Conservation (phyloP, 1,140 invertebrate genomes). For the Rhizoglyphus robini region DNA sequence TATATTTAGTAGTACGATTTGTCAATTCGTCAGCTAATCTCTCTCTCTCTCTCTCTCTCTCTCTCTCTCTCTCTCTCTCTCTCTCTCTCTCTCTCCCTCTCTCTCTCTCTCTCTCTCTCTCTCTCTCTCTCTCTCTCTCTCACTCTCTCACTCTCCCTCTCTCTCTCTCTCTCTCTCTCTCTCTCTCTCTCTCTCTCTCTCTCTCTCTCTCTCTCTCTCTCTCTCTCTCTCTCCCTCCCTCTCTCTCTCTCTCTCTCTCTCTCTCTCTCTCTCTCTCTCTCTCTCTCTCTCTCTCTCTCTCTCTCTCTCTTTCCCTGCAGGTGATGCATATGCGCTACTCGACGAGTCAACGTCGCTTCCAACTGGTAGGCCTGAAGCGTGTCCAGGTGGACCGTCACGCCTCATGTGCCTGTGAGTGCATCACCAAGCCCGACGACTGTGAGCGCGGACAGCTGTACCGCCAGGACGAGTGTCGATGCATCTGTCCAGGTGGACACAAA, state of each 20-base stretch:
- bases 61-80: not conserved
- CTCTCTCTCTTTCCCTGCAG: not conserved
- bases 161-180: too few relatives aligned
- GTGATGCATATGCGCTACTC: slow-evolving; percentile 13
- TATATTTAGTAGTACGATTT: not conserved
- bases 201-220: too few relatives aligned
- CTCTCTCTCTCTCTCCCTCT: too few relatives aligned
- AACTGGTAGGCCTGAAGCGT: not conserved
- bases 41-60: not conserved
- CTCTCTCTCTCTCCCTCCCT: too few relatives aligned
- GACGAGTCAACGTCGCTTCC: not conserved
- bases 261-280: too few relatives aligned
- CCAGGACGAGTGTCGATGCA: slow-evolving; percentile 16
- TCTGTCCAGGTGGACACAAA: slow-evolving; percentile 10
- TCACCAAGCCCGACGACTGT: slow-evolving; percentile 14
- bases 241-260: too few relatives aligned
- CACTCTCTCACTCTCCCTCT: too few relatives aligned
- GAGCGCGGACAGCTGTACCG: not conserved
- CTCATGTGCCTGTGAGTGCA: slow-evolving; percentile 19
- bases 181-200: too few relatives aligned
- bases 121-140: too few relatives aligned
- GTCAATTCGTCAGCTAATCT: not conserved
- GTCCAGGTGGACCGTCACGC: not conserved
- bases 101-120: too few relatives aligned
- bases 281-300: too few relatives aligned